Evolutionary conservation across 2,888 invertebrate species (phyloP), one percentile per base, ranked within the genome.

Genomic region (Osedax fenrisi): DNA sequence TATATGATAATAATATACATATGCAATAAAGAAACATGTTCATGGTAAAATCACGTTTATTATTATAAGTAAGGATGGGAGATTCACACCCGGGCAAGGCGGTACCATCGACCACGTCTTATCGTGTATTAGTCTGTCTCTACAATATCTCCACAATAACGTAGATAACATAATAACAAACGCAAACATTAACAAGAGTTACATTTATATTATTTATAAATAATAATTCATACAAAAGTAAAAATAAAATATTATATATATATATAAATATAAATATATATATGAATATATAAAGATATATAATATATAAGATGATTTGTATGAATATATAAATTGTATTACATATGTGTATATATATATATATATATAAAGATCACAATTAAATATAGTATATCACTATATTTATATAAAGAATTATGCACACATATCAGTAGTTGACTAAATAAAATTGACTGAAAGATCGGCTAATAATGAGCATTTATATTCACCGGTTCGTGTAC

Each of bases 161-260:
- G n/a, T n/a, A n/a, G 61, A 56, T 64, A 72, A 64, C 10, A 22
- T 67, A 17, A 64, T 17, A 59, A 72, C 10, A 67, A 21, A n/a
- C 5, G 72, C n/a, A 5, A 72, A 72, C n/a, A 72, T 72, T 21
- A 72, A 62, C 13, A 41, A 64, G 21, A 68, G 10, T 17, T 10
- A 26, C 61, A 62, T 5, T 13, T 10, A n/a, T 10, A 67, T 72
- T 56, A 69, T 21, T 23, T 24, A 69, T 25, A 24, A 3, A 23
- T 69, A 23, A 22, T 13, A 10, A 71, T 71, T 10, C 21, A 62
- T 21, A 10, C 13, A 27, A 24, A 68, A 24, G n/a, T 17, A 25
- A 10, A 41, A 10, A 41, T 41, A 41, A 10, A 41, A 10, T 10
- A 10, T 10, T 41, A 41, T 41, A 41, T 41, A 41, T 41, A 41